A percentile compares a stretch with the other conserved stretches of the same genome.
Conservation (phyloP, 2,888 invertebrate species). For the Mongoloraphidia duomilia region DNA sequence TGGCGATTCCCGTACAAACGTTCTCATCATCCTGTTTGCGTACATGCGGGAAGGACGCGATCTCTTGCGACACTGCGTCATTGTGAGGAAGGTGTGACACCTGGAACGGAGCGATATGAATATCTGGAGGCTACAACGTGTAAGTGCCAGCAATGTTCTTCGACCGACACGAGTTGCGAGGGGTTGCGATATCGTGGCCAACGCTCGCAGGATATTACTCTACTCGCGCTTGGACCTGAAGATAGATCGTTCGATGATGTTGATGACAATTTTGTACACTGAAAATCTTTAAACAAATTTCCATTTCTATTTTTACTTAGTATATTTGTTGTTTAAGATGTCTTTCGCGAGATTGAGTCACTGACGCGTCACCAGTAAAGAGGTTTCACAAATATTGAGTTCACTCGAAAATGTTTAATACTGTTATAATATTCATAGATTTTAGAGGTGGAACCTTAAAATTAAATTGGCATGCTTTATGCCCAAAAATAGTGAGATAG, state of each 20-base stretch:
- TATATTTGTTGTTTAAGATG: too few species aligned
- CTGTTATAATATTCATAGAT: too few species aligned
- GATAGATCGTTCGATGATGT: not conserved
- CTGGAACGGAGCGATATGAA: slow-evolving; percentile 56
- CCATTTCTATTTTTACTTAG: too few species aligned
- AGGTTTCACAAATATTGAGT: too few species aligned
- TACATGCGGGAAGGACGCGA: slow-evolving; percentile 53
- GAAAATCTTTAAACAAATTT: not conserved
- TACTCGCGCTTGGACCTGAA: slow-evolving; percentile 5
- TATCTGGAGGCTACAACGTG: slow-evolving; percentile 68
- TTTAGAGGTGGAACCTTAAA: too few species aligned
- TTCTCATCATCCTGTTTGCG: slow-evolving; percentile 74
- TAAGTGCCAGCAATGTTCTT: slow-evolving; percentile 54
- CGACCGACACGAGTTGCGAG: slow-evolving; percentile 57
- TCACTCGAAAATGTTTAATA: too few species aligned
- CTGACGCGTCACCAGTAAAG: too few species aligned
- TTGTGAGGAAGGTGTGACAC: slow-evolving; percentile 59
- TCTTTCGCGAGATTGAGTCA: too few species aligned
- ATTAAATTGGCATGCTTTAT: too few species aligned
- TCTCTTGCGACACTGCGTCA: slow-evolving; percentile 49
- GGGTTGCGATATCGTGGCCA: slow-evolving; percentile 38
- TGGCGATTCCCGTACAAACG: slow-evolving; percentile 82
- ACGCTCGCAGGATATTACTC: slow-evolving; percentile 22
- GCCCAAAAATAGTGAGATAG: too few species aligned
- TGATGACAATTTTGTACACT: not conserved